A percentile compares a stretch with the other conserved stretches of the same genome.
Conservation (phyloP, 2,797 vertebrate species). For the Masticophis lateralis region DNA sequence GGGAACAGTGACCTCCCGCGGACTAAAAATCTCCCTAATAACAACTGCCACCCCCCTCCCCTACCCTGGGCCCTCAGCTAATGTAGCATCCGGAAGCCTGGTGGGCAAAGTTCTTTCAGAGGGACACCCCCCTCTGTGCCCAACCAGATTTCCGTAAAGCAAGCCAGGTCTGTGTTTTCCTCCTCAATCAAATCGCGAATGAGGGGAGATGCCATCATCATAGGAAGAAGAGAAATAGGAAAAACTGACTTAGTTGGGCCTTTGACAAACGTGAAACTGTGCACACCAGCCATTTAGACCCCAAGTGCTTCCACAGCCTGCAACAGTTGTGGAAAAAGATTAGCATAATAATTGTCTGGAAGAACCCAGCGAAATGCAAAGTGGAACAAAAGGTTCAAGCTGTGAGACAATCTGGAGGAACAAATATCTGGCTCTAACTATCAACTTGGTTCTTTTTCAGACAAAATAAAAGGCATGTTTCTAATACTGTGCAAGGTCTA, state of each 20-base stretch:
- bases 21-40: too few species aligned
- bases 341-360: conserved; percentile 54
- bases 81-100: too few species aligned
- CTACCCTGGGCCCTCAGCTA: too few species aligned
- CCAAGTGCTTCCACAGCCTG: conserved; percentile 45
- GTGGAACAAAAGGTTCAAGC: conserved; percentile 51
- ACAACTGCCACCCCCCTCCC: too few species aligned
- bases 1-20: too few species aligned
- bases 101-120: too few species aligned
- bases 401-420: conserved; percentile 56
- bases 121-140: too few species aligned
- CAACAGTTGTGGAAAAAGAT: conserved; percentile 44
- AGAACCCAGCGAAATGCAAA: conserved; percentile 39
- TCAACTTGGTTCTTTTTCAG: conserved; percentile 55
- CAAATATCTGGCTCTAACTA: conserved; percentile 36
- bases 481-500: background rate
- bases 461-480: conserved; percentile 41
- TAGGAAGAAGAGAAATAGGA: background rate
- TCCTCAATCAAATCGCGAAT: too few species aligned
- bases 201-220: too few species aligned
- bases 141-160: too few species aligned
- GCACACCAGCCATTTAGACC: conserved; percentile 42
- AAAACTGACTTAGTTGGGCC: background rate
- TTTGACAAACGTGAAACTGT: background rate
- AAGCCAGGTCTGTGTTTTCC: too few species aligned